Percentiles rank a stretch among this genome's conserved stretches.
Conservation (phyloP, 1,140 invertebrate genomes). For the Tachypleus tridentatus region DNA sequence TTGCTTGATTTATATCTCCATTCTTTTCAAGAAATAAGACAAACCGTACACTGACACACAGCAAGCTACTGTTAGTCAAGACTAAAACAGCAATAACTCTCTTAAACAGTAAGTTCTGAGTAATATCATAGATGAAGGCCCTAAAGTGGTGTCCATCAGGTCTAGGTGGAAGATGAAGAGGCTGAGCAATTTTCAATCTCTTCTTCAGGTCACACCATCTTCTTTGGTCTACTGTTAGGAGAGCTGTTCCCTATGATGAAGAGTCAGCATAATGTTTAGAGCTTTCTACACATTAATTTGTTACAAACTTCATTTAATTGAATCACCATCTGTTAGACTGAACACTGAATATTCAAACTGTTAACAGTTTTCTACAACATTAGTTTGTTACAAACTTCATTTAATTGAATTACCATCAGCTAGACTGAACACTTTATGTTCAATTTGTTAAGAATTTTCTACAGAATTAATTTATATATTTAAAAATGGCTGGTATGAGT, state of each 20-base stretch:
- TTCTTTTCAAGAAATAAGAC: not conserved
- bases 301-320: too few relatives aligned
- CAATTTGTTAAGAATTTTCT: too few relatives aligned
- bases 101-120: conserved; percentile 93
- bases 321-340: too few relatives aligned
- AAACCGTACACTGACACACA: conserved; percentile 73
- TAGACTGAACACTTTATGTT: too few relatives aligned
- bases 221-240: conserved; percentile 96
- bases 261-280: conserved; percentile 1
- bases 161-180: conserved; percentile 90
- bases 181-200: conserved; percentile 96
- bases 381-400: too few relatives aligned
- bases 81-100: conserved; percentile 84
- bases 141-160: conserved; percentile 71
- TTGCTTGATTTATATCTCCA: not conserved
- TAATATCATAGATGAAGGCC: conserved; percentile 95
- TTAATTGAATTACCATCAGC: too few relatives aligned
- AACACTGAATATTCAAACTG: too few relatives aligned
- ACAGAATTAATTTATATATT: too few relatives aligned
- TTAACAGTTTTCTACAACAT: too few relatives aligned
- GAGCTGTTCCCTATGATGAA: conserved; percentile 64
- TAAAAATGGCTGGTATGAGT: too few relatives aligned
- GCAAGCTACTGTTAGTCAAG: conserved; percentile 75
- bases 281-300: too few relatives aligned
- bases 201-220: conserved; percentile 99